Evolutionary conservation across 2,797 vertebrate species (phyloP), one percentile per base, ranked within the genome.

Genomic region (Dendrocincla fuliginosa): DNA sequence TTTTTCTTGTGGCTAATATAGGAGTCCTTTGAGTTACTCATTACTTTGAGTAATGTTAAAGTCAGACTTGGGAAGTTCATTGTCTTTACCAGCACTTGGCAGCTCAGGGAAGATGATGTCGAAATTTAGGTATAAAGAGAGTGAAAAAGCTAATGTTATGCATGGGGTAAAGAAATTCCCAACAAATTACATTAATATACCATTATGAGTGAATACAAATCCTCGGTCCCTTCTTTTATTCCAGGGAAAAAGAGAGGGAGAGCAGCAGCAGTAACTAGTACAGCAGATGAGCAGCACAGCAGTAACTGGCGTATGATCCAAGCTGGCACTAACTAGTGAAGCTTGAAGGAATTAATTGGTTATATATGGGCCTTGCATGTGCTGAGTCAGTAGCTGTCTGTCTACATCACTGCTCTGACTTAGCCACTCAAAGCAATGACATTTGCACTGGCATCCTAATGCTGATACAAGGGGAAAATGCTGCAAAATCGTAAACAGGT

Each of bases 271-370:
- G 30, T 46, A 67, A 68, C 80, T 65, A 65, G 33, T 61, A n/a
- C 57, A 77, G 55, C 35, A 44, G 6, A 4, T 49, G 55, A 60
- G 44, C 25, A 13, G 61, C 71, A 30, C 46, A 55, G 63, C 65
- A 60, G 35, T 65, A 75, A 71, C n/a, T 71, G 73, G 55, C 56
- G 11, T 64, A 30, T 63, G 65, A 65, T 76, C 67, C 84, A 90
- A 79, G 49, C 82, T 42, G 68, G 83, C 71, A 30, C n/a, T 47
- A 27, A 37, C 93, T 68, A 63, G 14, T 60, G 56, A 76, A 64
- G 73, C 71, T 78, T 89, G 75, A 81, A 92, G 77, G 52, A 94
- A 70, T 81, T 89, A 87, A 92, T 90, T 92, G 84, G 80, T 92
- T 95, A 55, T 75, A 32, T 53, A 28, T 49, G 46, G 52, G 35